These are phyloP conservation scores for Mustela nigripes DNA, from an alignment of 2,113 vertebrate genomes.

Conservation along the genomic window DNA sequence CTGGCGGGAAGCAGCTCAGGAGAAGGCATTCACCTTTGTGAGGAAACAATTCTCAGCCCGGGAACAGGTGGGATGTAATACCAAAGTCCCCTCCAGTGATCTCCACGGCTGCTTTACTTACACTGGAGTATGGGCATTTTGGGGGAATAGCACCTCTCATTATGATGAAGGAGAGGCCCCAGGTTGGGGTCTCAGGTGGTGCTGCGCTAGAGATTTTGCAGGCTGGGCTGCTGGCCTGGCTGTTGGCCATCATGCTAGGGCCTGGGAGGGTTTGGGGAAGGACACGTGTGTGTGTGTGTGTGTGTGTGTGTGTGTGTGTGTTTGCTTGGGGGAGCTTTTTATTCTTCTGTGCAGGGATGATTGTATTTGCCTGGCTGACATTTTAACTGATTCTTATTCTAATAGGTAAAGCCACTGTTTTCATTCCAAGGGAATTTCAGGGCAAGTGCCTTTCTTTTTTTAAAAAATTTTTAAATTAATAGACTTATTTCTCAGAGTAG, in stretches of 20 bases:
- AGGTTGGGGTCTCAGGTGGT: too few species aligned
- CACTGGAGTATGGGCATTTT: slow-evolving; percentile 71
- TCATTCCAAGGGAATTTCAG: background rate
- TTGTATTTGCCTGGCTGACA: slow-evolving; percentile 63
- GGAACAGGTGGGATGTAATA: slow-evolving; percentile 75
- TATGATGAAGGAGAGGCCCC: background rate
- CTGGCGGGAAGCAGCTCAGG: slow-evolving; percentile 77
- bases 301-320: fast-evolving
- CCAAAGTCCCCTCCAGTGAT: background rate
- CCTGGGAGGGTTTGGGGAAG: fast-evolving
- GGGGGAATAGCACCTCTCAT: background rate
- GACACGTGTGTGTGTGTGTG: too few species aligned
- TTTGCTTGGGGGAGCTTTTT: slow-evolving; percentile 41
- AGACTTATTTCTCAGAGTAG: background rate
- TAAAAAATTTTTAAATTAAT: background rate
- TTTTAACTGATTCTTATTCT: slow-evolving; percentile 73
- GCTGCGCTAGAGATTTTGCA: background rate
- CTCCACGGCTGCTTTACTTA: slow-evolving; percentile 68
- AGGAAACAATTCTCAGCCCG: slow-evolving; percentile 80
- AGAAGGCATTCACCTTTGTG: slow-evolving; percentile 77
- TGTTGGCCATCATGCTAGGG: fast-evolving
- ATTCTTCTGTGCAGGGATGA: slow-evolving; percentile 4
- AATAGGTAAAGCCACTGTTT: background rate
- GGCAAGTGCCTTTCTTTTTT: background rate
- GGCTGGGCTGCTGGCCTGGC: background rate